These are phyloP conservation scores for Planococcus citri DNA, from an alignment of 1,140 invertebrate genomes.

Conservation along the genomic window DNA sequence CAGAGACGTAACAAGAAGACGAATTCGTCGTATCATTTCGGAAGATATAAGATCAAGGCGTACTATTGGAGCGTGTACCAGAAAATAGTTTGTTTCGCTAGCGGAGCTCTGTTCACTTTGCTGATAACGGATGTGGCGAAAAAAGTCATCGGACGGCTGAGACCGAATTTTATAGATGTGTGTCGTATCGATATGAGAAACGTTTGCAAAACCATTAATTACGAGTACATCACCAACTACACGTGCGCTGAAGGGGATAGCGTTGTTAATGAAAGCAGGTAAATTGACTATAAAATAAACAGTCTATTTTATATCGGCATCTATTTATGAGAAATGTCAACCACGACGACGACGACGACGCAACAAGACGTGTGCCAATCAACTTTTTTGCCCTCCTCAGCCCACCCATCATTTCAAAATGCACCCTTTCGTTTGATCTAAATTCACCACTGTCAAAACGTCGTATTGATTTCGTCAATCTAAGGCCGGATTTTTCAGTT, in stretches of 20 bases:
- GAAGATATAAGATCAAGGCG: slow-evolving; percentile 26
- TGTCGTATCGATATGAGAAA: slow-evolving; percentile 46
- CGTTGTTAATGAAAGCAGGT: slow-evolving; percentile 5
- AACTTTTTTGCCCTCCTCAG: too few species aligned
- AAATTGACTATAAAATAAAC: too few species aligned
- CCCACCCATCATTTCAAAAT: too few species aligned
- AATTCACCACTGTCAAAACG: too few species aligned
- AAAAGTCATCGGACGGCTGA: slow-evolving; percentile 75
- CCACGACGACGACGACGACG: too few species aligned
- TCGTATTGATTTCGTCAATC: too few species aligned
- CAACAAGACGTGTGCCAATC: too few species aligned
- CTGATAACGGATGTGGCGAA: slow-evolving; percentile 80
- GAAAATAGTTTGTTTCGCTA: slow-evolving; percentile 62
- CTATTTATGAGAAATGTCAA: too few species aligned
- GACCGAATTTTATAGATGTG: slow-evolving; percentile 80
- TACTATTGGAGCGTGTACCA: slow-evolving; percentile 61
- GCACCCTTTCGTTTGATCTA: too few species aligned
- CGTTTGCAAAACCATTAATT: slow-evolving; percentile 10
- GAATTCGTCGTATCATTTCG: neutral
- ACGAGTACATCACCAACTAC: slow-evolving; percentile 49
- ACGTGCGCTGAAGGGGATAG: slow-evolving; percentile 35
- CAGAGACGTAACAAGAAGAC: neutral
- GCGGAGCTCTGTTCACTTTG: slow-evolving; percentile 70
- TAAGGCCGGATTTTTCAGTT: too few species aligned
- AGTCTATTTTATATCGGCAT: too few species aligned